These are phyloP conservation scores for Argopecten irradians DNA, from an alignment of 1,140 invertebrate genomes.

Conservation along the genomic window DNA sequence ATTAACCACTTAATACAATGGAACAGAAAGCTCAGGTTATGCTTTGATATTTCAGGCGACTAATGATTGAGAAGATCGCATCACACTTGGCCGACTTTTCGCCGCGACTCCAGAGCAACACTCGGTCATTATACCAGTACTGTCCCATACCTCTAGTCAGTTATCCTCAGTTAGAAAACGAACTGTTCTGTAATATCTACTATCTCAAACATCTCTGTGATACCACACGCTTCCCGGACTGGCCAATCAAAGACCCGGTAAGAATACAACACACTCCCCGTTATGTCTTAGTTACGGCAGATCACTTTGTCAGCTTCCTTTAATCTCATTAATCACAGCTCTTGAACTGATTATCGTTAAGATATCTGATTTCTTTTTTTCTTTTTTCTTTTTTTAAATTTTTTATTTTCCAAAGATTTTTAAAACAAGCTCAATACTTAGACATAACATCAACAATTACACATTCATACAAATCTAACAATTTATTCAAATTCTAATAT, in stretches of 20 bases:
- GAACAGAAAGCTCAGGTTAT: neutral
- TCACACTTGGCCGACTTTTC: conserved; percentile 98
- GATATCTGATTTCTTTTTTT: no score
- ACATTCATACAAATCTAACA: no score
- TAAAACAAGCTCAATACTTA: no score
- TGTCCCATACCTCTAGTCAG: conserved; percentile 96
- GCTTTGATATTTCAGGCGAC: conserved; percentile 80
- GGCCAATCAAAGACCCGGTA: conserved; percentile 97
- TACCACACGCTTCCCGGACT: conserved; percentile 91
- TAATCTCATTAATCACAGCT: neutral
- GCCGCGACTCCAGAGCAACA: conserved; percentile 93
- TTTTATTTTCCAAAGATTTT: no score
- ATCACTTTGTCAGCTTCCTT: neutral
- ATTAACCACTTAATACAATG: no score
- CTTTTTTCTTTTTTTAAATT: no score
- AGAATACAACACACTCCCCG: conserved; percentile 50
- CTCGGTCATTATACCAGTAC: conserved; percentile 96
- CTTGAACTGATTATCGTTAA: no score
- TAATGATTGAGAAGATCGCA: conserved; percentile 97
- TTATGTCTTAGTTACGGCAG: neutral
- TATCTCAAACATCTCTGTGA: conserved; percentile 98
- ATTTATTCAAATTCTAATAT: no score
- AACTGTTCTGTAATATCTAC: conserved; percentile 99
- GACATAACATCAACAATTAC: no score
- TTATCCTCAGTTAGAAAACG: conserved; percentile 96